Conservation (phyloP, 2,888 invertebrate species). For the Lepidochitona cinerea region DNA sequence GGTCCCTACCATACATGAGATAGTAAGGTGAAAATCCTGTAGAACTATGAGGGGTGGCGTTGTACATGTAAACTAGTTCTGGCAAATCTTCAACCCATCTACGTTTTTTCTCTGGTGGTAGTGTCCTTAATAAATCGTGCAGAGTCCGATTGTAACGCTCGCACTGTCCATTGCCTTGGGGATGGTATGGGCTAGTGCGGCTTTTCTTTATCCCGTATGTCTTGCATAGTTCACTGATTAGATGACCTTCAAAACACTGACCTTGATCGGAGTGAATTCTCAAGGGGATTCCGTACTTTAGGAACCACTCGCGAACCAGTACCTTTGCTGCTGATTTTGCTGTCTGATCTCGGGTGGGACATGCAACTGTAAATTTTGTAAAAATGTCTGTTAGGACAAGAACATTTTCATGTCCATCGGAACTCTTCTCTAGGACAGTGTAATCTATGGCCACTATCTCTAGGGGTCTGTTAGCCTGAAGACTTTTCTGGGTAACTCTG, state of each 20-base stretch:
- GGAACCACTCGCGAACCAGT: constrained; percentile 23
- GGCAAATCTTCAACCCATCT: constrained; percentile 29
- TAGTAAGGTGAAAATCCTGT: constrained; percentile 12
- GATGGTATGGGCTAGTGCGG: constrained; percentile 27
- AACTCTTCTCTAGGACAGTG: neutral
- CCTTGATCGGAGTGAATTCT: constrained; percentile 25
- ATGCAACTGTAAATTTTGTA: constrained; percentile 17
- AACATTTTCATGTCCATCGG: constrained; percentile 13
- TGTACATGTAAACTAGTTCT: constrained; percentile 23
- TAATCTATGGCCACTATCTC: neutral
- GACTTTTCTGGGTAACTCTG: neutral
- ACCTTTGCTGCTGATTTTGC: constrained; percentile 15
- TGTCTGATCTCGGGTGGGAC: constrained; percentile 20
- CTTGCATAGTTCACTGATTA: constrained; percentile 23
- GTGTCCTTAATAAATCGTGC: constrained; percentile 27
- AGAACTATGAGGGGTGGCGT: constrained; percentile 16
- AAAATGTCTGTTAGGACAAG: constrained; percentile 22
- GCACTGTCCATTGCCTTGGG: constrained; percentile 23
- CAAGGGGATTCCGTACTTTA: constrained; percentile 12
- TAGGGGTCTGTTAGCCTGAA: neutral
- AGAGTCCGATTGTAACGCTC: constrained; percentile 30
- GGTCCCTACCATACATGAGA: constrained; percentile 17
- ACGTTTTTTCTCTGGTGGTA: constrained; percentile 26
- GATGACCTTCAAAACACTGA: constrained; percentile 6
- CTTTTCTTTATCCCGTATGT: constrained; percentile 26